phyloP scores from a whole-genome alignment of 2,113 vertebrate species.

The Lepidothrix coronata region DNA sequence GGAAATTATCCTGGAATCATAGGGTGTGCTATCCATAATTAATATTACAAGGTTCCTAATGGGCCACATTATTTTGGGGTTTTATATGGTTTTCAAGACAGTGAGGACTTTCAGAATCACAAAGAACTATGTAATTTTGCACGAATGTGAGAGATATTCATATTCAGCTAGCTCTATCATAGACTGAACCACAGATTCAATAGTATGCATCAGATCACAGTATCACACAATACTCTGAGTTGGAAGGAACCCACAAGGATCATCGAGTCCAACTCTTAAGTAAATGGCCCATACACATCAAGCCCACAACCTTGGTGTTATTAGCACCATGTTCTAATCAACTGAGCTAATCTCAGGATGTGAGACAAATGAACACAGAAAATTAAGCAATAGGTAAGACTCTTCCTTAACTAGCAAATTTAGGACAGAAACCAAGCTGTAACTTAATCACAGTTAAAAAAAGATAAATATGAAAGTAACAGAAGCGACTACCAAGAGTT shows the following conservation, averaged over 20 bases:
- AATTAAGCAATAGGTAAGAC: not conserved
- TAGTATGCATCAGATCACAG: not conserved
- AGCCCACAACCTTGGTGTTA: not conserved
- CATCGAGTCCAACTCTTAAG: not conserved
- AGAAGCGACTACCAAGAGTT: not conserved
- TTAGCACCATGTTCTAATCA: not conserved
- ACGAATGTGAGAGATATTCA: not conserved
- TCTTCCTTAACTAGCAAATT: not conserved
- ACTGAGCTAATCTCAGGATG: not conserved
- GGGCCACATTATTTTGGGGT: not conserved
- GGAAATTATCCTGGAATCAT: not conserved
- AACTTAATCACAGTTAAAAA: not conserved
- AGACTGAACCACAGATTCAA: not conserved
- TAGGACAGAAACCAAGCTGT: not conserved
- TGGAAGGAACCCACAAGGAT: not conserved
- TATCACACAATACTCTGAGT: not conserved
- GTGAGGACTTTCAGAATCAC: not conserved
- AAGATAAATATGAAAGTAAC: not conserved
- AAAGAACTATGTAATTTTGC: not conserved
- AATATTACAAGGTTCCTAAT: not conserved
- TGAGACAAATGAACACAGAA: not conserved
- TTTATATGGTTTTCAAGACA: not conserved
- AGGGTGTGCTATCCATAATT: not conserved
- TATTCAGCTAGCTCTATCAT: not conserved
- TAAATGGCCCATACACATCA: not conserved